These are phyloP conservation scores for Pseudococcus viburni DNA, from an alignment of 2,888 invertebrate species.

Conservation along the genomic window DNA sequence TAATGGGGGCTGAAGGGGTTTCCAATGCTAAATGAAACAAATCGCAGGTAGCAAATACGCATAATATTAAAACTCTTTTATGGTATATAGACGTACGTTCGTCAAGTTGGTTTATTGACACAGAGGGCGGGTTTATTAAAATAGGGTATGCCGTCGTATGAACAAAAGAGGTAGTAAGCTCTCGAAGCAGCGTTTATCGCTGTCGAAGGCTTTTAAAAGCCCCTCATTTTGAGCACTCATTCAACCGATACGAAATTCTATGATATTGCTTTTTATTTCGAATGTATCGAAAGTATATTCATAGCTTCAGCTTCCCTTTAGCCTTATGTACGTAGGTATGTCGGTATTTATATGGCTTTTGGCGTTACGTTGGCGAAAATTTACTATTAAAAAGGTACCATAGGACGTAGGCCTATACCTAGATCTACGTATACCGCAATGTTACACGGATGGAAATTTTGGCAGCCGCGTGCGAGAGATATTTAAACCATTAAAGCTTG, in stretches of 20 bases:
- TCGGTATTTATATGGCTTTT: constrained; percentile 35
- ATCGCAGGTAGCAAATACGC: constrained; percentile 48
- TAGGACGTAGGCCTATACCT: background rate
- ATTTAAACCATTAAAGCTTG: constrained; percentile 52
- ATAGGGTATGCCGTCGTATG: constrained; percentile 63
- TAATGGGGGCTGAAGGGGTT: background rate
- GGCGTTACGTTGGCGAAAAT: background rate
- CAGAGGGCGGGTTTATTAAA: constrained; percentile 65
- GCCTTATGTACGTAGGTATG: background rate
- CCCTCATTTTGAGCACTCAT: constrained; percentile 64
- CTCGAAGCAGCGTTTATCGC: constrained; percentile 64
- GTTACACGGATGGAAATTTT: background rate
- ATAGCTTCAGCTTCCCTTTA: constrained; percentile 20
- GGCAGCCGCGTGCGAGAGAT: constrained; percentile 3
- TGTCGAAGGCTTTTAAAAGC: constrained; percentile 63
- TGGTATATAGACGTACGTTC: constrained; percentile 47
- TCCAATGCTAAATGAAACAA: constrained; percentile 37
- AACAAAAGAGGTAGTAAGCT: constrained; percentile 61
- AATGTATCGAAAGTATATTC: constrained; percentile 61
- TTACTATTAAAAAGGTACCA: background rate
- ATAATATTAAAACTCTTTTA: constrained; percentile 64
- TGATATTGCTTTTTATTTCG: constrained; percentile 66
- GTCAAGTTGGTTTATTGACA: constrained; percentile 63
- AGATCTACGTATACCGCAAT: background rate
- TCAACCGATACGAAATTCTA: constrained; percentile 66